phyloP scores from a whole-genome alignment of 2,888 invertebrate genomes.

The Drosophila meridionalis region DNA sequence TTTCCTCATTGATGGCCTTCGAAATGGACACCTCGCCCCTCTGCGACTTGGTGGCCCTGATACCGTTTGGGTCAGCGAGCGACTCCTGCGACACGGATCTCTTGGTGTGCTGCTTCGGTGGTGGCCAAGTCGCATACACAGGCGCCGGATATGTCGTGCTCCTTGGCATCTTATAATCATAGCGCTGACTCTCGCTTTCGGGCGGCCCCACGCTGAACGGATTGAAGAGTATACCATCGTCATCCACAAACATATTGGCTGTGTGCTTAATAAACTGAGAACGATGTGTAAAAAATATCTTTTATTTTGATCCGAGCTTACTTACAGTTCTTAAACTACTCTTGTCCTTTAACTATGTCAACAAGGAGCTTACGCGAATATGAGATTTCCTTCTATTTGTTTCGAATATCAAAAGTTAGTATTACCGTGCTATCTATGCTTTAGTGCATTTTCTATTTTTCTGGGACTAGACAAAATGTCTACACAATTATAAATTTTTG shows the following conservation, averaged over 20 bases:
- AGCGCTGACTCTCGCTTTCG: background rate
- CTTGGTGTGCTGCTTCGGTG: conserved; percentile 31
- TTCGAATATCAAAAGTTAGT: conserved; percentile 9
- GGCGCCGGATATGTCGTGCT: conserved; percentile 56
- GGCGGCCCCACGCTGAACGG: conserved; percentile 57
- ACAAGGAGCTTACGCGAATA: background rate
- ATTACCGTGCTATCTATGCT: background rate
- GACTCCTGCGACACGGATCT: conserved; percentile 38
- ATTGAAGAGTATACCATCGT: conserved; percentile 46
- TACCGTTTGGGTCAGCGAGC: background rate
- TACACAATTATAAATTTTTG: background rate
- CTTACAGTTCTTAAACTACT: background rate
- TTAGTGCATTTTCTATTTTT: conserved; percentile 21
- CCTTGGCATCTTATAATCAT: conserved; percentile 43
- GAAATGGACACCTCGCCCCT: conserved; percentile 55
- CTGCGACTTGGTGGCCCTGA: conserved; percentile 16
- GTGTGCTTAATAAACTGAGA: background rate
- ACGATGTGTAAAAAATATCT: background rate
- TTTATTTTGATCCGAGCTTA: no score
- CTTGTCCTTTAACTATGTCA: background rate
- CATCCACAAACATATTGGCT: conserved; percentile 50
- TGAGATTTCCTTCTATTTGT: background rate
- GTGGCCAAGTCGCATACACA: conserved; percentile 41
- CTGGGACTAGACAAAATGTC: conserved; percentile 11
- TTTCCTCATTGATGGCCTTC: conserved; percentile 65